Evolutionary conservation across 2,113 vertebrate genomes (phyloP), one percentile per base, ranked within the genome.

Genomic region (Albula glossodonta): DNA sequence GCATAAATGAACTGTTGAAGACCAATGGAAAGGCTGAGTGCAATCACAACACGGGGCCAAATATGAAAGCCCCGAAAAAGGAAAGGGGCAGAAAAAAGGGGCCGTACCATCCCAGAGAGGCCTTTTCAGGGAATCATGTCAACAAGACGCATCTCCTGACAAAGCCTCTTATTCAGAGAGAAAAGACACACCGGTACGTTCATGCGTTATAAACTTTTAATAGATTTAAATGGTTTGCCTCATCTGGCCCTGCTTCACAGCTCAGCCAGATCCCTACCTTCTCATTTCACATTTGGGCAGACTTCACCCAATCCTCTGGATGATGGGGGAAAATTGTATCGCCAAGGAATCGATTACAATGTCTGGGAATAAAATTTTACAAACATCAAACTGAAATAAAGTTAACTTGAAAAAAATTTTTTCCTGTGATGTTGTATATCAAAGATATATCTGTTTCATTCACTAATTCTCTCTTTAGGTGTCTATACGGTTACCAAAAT

Each of bases 1-100:
- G 95, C 95, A 95, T 93, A 97, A 96, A 96, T 97, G 96, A 97
- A 96, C 97, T 97, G 97, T 97, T 97, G 96, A 97, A 96, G 96
- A 95, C 96, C 95, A 89, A 94, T 95, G 93, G 96, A 96, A 96
- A 97, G 96, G 93, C 95, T 96, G 95, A 96, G 93, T 97, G 97
- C 96, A 98, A 98, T 97, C 97, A 98, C 96, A 98, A 97, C 97
- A 97, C 92, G 92, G 82, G 81, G 77, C 78, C 87, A 82, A 48
- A 87, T 91, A 92, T 90, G 90, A 93, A 92, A 93, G 90, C 89
- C 83, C 84, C 31, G 83, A 81, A 83, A 80, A 78, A 80, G 80
- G 85, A 86, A 89, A 84, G 78, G 6, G 89, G 41, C 60, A 70
- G 82, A 17, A 60, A 83, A 84, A 52, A 13, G 66, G 74, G 82